phyloP scores from a whole-genome alignment of 2,113 vertebrate species.

The Riparia riparia region DNA sequence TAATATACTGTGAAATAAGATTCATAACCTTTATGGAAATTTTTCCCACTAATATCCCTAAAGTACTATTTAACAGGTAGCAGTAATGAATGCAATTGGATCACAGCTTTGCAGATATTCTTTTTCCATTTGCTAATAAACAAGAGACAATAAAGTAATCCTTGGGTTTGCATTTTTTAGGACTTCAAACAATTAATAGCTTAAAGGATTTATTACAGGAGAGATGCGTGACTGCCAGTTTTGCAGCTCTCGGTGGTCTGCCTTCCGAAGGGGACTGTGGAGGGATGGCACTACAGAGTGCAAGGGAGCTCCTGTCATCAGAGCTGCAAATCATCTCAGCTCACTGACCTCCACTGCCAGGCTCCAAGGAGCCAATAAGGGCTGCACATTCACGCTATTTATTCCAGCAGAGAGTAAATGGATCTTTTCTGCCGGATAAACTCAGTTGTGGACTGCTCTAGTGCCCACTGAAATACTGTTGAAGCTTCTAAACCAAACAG shows the following conservation, averaged over 20 bases:
- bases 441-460: neutral
- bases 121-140: neutral
- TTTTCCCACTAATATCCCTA: neutral
- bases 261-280: neutral
- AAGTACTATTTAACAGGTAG: conserved; percentile 25
- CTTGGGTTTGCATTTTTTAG: neutral
- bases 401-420: neutral
- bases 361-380: neutral
- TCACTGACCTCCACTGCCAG: neutral
- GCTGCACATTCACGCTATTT: neutral
- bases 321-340: neutral
- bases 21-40: conserved; percentile 28
- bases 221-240: neutral
- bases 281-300: neutral
- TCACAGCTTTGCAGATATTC: neutral
- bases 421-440: conserved; percentile 1
- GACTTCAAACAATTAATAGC: neutral
- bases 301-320: neutral
- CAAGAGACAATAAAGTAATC: neutral
- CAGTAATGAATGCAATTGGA: neutral
- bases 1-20: conserved; percentile 23
- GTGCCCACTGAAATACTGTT: neutral
- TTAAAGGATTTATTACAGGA: neutral
- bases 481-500: neutral
- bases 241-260: neutral